A percentile compares a stretch with the other conserved stretches of the same genome.
These are phyloP conservation scores for Myocastor coypus DNA, from an alignment of 2,113 vertebrate genomes.

Conservation along the genomic window DNA sequence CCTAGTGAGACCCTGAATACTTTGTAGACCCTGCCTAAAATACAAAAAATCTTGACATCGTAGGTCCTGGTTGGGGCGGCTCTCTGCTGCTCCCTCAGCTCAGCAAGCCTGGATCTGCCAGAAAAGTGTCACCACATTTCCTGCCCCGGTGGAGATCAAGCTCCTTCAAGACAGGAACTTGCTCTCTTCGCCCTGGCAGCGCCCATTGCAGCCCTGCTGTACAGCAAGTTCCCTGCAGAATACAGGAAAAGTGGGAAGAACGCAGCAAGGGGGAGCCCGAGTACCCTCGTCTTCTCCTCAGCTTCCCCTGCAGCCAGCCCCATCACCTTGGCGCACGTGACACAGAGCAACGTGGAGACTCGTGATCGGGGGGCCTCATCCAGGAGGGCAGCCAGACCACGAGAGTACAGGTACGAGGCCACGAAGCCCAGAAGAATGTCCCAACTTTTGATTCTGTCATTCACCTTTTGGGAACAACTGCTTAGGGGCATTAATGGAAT, in stretches of 20 bases:
- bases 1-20: too few species aligned
- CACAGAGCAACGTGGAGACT: neutral
- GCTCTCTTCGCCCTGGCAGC: neutral
- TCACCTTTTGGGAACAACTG: neutral
- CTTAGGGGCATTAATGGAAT: neutral
- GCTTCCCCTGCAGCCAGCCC: neutral
- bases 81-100: neutral
- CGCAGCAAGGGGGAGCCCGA: neutral
- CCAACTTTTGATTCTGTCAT: neutral
- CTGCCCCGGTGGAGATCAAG: neutral
- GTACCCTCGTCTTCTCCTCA: neutral
- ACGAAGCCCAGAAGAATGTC: neutral
- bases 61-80: neutral
- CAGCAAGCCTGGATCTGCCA: neutral
- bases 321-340: neutral
- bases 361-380: neutral
- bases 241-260: neutral
- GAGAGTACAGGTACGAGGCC: neutral
- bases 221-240: neutral
- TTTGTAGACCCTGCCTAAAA: too few species aligned
- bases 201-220: too few species aligned
- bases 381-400: neutral
- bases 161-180: neutral
- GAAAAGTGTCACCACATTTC: neutral
- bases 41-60: neutral